phyloP scores from a whole-genome alignment of 2,113 vertebrate genomes.

The Hyla sarda region DNA sequence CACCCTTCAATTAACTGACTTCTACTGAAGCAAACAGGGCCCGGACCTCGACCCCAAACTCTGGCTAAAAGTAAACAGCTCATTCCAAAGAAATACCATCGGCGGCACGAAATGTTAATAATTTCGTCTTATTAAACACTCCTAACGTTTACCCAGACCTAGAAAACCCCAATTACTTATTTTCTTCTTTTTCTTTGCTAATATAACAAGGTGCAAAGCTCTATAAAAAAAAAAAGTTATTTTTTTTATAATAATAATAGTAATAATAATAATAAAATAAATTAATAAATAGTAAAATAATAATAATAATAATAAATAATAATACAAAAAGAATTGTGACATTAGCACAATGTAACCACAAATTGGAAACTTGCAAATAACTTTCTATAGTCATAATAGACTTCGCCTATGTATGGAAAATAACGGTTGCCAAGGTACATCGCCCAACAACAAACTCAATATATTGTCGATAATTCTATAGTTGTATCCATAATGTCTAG shows the following conservation, averaged over 20 bases:
- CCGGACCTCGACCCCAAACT: slow-evolving; percentile 5
- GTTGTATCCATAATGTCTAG: no score
- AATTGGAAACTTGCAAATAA: neutral
- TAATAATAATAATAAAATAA: no score
- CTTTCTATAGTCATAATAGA: neutral
- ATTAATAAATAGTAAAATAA: no score
- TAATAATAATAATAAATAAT: neutral
- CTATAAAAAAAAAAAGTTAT: neutral
- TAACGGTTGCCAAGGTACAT: no score
- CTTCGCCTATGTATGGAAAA: neutral
- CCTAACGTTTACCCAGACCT: neutral
- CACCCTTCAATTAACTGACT: slow-evolving; percentile 25
- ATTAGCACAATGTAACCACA: slow-evolving; percentile 45
- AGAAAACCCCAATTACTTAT: slow-evolving; percentile 19
- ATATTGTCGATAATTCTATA: no score
- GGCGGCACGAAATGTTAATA: neutral
- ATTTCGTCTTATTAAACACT: slow-evolving; percentile 15
- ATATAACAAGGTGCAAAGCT: neutral
- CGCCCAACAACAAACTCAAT: no score
- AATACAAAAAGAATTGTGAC: neutral
- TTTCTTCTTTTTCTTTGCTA: neutral
- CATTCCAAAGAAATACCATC: slow-evolving; percentile 7
- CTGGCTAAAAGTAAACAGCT: slow-evolving; percentile 37
- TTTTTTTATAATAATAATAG: no score
- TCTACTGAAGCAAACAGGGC: neutral